These are phyloP conservation scores for Epizoanthus illoricatus DNA, from an alignment of 92 coral and sea anemone genomes.

Conservation along the genomic window DNA sequence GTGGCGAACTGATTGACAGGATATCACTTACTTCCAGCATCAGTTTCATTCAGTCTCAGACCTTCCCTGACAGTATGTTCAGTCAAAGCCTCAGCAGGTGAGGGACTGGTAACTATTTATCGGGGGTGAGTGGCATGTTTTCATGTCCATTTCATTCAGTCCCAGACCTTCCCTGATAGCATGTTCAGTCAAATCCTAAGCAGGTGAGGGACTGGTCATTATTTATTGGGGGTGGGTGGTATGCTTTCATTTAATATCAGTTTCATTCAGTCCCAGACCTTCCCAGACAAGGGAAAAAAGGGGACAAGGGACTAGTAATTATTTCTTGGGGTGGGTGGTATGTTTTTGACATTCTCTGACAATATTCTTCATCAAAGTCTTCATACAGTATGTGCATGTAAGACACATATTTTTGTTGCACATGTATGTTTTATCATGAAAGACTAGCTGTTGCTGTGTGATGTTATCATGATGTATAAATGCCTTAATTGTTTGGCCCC, in stretches of 20 bases:
- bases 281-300: not conserved
- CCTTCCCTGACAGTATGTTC: slow-evolving; percentile 84
- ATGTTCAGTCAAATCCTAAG: not conserved
- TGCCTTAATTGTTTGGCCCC: too few relatives aligned
- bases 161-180: not conserved
- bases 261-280: not conserved
- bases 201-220: not conserved
- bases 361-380: too few relatives aligned
- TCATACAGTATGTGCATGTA: too few relatives aligned
- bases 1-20: slow-evolving; percentile 89
- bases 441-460: too few relatives aligned
- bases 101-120: not conserved
- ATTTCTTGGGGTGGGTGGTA: not conserved
- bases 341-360: too few relatives aligned
- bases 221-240: not conserved
- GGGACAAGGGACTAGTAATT: not conserved
- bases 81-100: slow-evolving; percentile 83
- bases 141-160: not conserved
- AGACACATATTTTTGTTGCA: too few relatives aligned
- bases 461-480: too few relatives aligned
- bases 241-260: too few relatives aligned
- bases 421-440: too few relatives aligned
- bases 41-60: slow-evolving; percentile 86
- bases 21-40: slow-evolving; percentile 80
- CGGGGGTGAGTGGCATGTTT: not conserved